Evolutionary conservation across 2,888 invertebrate species (phyloP).

Genomic region (Drosophila paracracens): DNA sequence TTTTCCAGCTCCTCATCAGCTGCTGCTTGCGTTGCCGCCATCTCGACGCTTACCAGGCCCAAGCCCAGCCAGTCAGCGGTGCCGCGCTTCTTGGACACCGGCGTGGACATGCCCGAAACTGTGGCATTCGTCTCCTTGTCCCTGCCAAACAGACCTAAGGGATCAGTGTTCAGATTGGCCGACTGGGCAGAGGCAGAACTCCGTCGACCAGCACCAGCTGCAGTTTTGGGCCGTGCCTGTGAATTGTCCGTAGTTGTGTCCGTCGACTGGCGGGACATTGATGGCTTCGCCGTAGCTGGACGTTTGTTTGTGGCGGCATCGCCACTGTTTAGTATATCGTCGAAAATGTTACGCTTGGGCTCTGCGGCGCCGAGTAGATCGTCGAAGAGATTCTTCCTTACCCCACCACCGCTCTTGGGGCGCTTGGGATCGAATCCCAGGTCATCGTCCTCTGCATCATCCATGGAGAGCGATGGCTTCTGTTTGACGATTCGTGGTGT

Average conservation of each 20-base stretch:
- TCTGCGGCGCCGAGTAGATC: slow-evolving; percentile 55
- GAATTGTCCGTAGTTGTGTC: slow-evolving; percentile 84
- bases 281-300: slow-evolving; percentile 69
- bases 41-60: slow-evolving; percentile 51
- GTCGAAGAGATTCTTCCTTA: slow-evolving; percentile 57
- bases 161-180: slow-evolving; percentile 66
- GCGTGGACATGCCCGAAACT: slow-evolving; percentile 72
- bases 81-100: slow-evolving; percentile 71
- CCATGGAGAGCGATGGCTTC: slow-evolving; percentile 64
- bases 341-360: slow-evolving; percentile 82
- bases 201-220: slow-evolving; percentile 79
- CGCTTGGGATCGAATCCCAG: slow-evolving; percentile 85
- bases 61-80: slow-evolving; percentile 84
- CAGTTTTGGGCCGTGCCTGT: slow-evolving; percentile 81
- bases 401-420: slow-evolving; percentile 76
- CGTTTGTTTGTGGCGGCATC: slow-evolving; percentile 69
- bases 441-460: slow-evolving; percentile 81
- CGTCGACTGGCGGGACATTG: slow-evolving; percentile 84
- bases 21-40: slow-evolving; percentile 31
- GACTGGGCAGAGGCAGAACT: slow-evolving; percentile 75
- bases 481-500: slow-evolving; percentile 72
- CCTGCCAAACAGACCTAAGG: slow-evolving; percentile 70
- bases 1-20: slow-evolving; percentile 36
- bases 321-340: slow-evolving; percentile 77
- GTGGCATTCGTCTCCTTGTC: slow-evolving; percentile 68